Percentiles rank a stretch among this genome's conserved stretches.
These are phyloP conservation scores for Zelostemma sp. DNA, from an alignment of 1,140 invertebrate species.

Conservation along the genomic window DNA sequence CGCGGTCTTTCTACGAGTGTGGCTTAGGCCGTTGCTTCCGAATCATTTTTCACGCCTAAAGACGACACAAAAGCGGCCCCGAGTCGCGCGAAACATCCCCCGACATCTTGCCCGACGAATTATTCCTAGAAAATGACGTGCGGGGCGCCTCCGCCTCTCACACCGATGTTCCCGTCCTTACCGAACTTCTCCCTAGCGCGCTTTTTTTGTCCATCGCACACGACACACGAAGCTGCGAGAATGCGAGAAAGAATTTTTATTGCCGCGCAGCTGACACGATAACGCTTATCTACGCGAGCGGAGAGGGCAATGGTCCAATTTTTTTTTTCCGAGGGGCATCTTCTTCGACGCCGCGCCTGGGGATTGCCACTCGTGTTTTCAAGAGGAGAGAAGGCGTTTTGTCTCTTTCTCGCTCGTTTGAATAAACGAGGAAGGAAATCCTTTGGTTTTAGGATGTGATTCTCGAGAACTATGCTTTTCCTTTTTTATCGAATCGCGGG, in stretches of 20 bases:
- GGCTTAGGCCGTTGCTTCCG: conserved; percentile 57
- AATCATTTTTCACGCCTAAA: conserved; percentile 57
- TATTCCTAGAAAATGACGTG: conserved; percentile 5
- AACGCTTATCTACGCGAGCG: background rate
- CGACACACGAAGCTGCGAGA: background rate
- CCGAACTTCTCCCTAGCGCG: background rate
- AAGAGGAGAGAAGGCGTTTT: no score
- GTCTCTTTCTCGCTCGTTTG: no score
- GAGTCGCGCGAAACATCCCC: conserved; percentile 63
- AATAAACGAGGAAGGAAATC: no score
- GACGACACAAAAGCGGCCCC: conserved; percentile 52
- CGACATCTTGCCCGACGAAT: conserved; percentile 64
- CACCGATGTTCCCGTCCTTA: background rate
- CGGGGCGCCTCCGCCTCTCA: background rate
- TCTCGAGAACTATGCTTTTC: no score
- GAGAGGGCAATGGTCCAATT: no score
- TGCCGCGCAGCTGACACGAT: background rate
- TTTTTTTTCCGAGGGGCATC: no score
- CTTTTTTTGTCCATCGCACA: background rate
- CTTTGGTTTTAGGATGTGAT: no score
- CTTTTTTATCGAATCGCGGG: no score
- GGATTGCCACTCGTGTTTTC: no score
- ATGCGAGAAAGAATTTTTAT: background rate
- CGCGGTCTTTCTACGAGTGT: conserved; percentile 2
- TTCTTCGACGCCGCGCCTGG: no score